Percentiles rank a stretch among this genome's conserved stretches.
These are phyloP conservation scores for Streblospio benedicti DNA, from an alignment of 1,140 invertebrate species.

Conservation along the genomic window DNA sequence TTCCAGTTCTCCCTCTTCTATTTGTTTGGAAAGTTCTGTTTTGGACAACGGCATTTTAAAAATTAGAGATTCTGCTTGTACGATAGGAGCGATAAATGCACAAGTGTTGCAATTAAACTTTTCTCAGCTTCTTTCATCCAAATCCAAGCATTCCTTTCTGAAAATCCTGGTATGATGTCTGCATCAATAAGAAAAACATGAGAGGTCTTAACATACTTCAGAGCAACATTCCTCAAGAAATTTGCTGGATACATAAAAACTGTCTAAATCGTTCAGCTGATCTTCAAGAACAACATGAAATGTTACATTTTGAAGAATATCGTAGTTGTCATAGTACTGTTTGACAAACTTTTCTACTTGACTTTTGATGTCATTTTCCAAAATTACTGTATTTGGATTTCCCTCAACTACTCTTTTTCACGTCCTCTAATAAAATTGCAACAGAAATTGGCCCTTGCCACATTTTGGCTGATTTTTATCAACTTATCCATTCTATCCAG, in stretches of 20 bases:
- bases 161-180: background rate
- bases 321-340: background rate
- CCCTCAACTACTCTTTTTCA: too few relatives aligned
- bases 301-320: background rate
- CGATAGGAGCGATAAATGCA: background rate
- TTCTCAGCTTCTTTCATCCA: background rate
- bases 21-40: too few relatives aligned
- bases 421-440: background rate
- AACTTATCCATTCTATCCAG: background rate
- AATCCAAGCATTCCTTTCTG: background rate
- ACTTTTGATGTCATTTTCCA: background rate
- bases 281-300: background rate
- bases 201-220: background rate
- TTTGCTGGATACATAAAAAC: background rate
- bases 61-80: background rate
- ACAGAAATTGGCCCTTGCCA: conserved; percentile 2
- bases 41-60: too few relatives aligned
- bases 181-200: background rate
- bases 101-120: background rate
- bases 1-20: too few relatives aligned
- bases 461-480: background rate
- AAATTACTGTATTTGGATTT: too few relatives aligned
- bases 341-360: background rate
- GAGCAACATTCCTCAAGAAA: background rate
- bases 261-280: background rate